phyloP scores from a whole-genome alignment of 2,888 invertebrate genomes.

The Lutraria lutraria region DNA sequence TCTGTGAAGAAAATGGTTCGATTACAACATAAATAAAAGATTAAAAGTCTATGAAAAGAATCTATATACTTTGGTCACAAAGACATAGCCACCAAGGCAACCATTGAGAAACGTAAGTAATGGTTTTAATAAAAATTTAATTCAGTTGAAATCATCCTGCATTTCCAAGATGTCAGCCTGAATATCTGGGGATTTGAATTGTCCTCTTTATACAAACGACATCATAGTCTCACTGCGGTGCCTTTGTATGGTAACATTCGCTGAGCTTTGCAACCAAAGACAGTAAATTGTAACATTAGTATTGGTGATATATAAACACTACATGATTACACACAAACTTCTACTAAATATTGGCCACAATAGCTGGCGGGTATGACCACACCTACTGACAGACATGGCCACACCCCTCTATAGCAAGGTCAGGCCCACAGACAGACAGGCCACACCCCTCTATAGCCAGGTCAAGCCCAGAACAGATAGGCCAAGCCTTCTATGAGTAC shows the following conservation, averaged over 20 bases:
- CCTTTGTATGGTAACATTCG: not conserved
- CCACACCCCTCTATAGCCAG: slow-evolving; percentile 10
- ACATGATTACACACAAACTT: slow-evolving; percentile 3
- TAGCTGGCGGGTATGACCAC: not conserved
- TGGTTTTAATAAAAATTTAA: too few relatives aligned
- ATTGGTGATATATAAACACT: not conserved
- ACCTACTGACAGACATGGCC: not conserved
- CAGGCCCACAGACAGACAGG: too few relatives aligned
- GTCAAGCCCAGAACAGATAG: not conserved
- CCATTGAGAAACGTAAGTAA: not conserved
- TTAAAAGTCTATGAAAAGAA: not conserved
- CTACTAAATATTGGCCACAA: slow-evolving; percentile 14
- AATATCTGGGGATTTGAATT: too few relatives aligned
- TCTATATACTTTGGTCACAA: not conserved
- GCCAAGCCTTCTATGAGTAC: slow-evolving; percentile 69
- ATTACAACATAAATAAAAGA: not conserved
- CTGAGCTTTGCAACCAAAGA: not conserved
- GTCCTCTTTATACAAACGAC: not conserved
- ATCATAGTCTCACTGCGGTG: not conserved
- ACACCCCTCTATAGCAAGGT: not conserved
- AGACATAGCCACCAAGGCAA: not conserved
- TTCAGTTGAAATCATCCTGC: too few relatives aligned
- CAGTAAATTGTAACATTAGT: not conserved
- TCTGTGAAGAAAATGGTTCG: not conserved
- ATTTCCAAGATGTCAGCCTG: too few relatives aligned